These are phyloP conservation scores for Proteles cristata DNA, from an alignment of 2,113 vertebrate genomes.

Conservation along the genomic window DNA sequence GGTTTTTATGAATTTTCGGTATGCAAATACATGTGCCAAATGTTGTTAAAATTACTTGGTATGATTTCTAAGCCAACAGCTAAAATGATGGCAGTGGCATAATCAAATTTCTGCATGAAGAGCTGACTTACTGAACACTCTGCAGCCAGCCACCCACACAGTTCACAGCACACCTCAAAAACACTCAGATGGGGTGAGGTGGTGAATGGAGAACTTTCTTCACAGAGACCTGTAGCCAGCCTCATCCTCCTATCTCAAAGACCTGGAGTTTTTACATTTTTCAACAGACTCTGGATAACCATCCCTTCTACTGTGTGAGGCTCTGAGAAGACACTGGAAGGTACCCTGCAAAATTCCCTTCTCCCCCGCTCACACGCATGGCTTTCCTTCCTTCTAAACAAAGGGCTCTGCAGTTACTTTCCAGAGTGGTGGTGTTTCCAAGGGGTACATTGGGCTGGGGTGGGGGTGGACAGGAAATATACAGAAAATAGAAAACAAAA, in stretches of 20 bases:
- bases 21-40: neutral
- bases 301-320: neutral
- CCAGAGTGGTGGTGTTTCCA: neutral
- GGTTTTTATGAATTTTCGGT: neutral
- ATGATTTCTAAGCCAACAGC: slow-evolving; percentile 36
- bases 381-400: neutral
- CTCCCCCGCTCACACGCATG: fast-evolving
- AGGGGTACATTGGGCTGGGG: neutral
- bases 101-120: slow-evolving; percentile 46
- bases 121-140: neutral
- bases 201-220: neutral
- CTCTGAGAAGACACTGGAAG: neutral
- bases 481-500: slow-evolving; percentile 80
- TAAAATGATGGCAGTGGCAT: neutral
- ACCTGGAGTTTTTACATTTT: neutral
- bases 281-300: neutral
- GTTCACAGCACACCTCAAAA: neutral
- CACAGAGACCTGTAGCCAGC: neutral
- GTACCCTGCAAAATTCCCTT: neutral
- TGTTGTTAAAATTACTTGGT: neutral
- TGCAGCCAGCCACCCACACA: neutral
- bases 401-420: slow-evolving; percentile 25
- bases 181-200: neutral
- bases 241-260: neutral
- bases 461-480: slow-evolving; percentile 63